These are phyloP conservation scores for Chrysemys picta DNA, from an alignment of 2,113 vertebrate genomes.

Conservation along the genomic window DNA sequence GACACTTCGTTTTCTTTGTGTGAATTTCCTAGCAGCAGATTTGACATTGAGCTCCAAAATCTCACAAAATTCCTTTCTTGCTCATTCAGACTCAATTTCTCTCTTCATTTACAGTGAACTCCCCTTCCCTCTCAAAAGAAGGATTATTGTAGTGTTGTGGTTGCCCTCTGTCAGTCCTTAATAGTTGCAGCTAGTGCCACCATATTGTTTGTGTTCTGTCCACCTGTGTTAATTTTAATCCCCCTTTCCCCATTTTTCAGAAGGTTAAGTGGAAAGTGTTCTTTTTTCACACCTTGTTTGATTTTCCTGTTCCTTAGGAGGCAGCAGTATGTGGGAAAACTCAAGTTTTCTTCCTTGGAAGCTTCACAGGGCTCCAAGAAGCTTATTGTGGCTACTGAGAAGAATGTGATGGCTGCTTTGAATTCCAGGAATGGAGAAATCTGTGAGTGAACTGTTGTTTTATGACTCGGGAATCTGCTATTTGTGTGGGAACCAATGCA, in stretches of 20 bases:
- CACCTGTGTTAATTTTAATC: not conserved
- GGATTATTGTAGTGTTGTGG: not conserved
- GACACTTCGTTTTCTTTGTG: not conserved
- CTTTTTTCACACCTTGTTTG: not conserved
- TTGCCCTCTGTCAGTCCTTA: not conserved
- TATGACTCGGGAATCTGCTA: fast-evolving
- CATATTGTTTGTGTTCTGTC: not conserved
- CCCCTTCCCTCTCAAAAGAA: not conserved
- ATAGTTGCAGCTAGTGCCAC: not conserved
- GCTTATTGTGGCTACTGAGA: slow-evolving; percentile 91
- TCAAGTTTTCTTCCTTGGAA: slow-evolving; percentile 91
- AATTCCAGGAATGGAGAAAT: slow-evolving; percentile 93
- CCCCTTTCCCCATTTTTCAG: not conserved
- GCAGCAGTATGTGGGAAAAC: slow-evolving; percentile 94
- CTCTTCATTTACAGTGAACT: not conserved
- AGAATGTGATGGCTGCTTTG: slow-evolving; percentile 92
- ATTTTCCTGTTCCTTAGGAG: slow-evolving; percentile 80
- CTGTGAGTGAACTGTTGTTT: slow-evolving; percentile 79
- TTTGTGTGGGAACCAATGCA: fast-evolving
- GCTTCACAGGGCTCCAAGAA: slow-evolving; percentile 92
- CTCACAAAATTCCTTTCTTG: not conserved
- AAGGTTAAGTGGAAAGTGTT: not conserved
- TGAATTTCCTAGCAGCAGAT: not conserved
- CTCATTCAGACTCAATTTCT: not conserved
- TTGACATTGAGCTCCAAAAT: not conserved